Percentiles rank a stretch among this genome's conserved stretches.
These are phyloP conservation scores for Caenorhabditis briggsae DNA, from an alignment of 1,140 invertebrate species.

Conservation along the genomic window DNA sequence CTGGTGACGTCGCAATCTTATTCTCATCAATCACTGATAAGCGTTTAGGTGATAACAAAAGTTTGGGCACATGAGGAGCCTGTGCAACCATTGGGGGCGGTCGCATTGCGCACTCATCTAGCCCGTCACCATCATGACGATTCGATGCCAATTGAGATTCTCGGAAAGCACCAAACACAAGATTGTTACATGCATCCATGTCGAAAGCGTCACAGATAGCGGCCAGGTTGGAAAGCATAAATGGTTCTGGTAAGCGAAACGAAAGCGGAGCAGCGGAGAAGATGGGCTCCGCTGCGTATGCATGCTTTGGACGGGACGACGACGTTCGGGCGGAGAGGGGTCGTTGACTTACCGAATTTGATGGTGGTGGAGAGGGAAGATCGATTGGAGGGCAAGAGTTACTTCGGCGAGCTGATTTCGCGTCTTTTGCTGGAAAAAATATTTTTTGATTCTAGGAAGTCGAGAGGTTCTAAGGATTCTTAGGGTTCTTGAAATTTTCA, in stretches of 20 bases:
- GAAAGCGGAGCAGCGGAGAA: slow-evolving; percentile 60
- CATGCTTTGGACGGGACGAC: slow-evolving; percentile 44
- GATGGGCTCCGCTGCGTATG: slow-evolving; percentile 46
- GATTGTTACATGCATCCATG: slow-evolving; percentile 58
- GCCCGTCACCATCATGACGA: neutral
- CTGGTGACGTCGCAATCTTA: slow-evolving; percentile 34
- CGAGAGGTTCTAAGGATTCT: neutral
- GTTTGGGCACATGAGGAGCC: neutral
- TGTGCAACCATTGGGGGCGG: neutral
- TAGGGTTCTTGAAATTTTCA: neutral
- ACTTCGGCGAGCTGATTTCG: slow-evolving; percentile 64
- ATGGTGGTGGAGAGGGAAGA: slow-evolving; percentile 53
- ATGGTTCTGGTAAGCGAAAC: slow-evolving; percentile 67
- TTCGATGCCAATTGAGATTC: slow-evolving; percentile 6
- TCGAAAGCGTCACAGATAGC: slow-evolving; percentile 70
- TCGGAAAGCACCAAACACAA: slow-evolving; percentile 61
- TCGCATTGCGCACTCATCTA: neutral
- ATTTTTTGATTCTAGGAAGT: no score
- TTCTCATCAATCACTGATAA: slow-evolving; percentile 42
- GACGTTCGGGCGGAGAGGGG: neutral
- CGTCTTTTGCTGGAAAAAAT: slow-evolving; percentile 66
- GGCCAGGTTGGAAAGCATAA: slow-evolving; percentile 73
- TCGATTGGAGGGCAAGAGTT: slow-evolving; percentile 67
- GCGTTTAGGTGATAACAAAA: neutral
- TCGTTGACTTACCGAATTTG: slow-evolving; percentile 53